A percentile compares a stretch with the other conserved stretches of the same genome.
Evolutionary conservation across 1,140 invertebrate genomes (phyloP).

Genomic region (Orussus abietinus): DNA sequence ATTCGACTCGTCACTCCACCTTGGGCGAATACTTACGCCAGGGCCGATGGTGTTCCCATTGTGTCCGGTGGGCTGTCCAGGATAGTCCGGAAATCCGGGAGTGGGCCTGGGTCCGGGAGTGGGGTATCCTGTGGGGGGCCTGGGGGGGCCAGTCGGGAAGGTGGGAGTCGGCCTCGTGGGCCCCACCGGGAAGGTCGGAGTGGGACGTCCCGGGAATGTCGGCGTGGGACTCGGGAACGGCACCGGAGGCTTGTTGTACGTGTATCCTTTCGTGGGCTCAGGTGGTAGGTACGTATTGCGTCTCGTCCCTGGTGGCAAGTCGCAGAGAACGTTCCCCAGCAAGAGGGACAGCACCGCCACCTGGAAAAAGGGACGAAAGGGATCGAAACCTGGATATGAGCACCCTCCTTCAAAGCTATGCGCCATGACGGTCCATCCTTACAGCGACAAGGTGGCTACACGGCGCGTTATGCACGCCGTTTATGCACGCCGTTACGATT

Average conservation of each 20-base stretch:
- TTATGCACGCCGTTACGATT: too few species aligned
- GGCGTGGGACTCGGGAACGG: conserved; percentile 53
- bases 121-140: conserved; percentile 34
- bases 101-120: conserved; percentile 34
- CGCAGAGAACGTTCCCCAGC: conserved; percentile 38
- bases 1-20: too few species aligned
- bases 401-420: too few species aligned
- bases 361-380: conserved; percentile 30
- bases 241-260: conserved; percentile 58
- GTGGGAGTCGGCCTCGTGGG: conserved; percentile 26
- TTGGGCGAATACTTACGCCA: conserved; percentile 19
- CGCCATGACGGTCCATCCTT: too few species aligned
- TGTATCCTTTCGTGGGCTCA: conserved; percentile 58
- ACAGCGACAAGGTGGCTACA: too few species aligned
- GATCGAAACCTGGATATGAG: too few species aligned
- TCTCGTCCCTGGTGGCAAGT: conserved; percentile 50
- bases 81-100: conserved; percentile 37
- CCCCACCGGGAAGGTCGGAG: conserved; percentile 30
- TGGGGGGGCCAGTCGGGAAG: conserved; percentile 21
- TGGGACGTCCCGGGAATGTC: conserved; percentile 32
- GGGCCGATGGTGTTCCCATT: conserved; percentile 24
- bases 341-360: conserved; percentile 46
- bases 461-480: too few species aligned
- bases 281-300: conserved; percentile 64
- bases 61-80: conserved; percentile 26